A percentile compares a stretch with the other conserved stretches of the same genome.
phyloP scores from a whole-genome alignment of 1,140 invertebrate species.

The Spodoptera litura region DNA sequence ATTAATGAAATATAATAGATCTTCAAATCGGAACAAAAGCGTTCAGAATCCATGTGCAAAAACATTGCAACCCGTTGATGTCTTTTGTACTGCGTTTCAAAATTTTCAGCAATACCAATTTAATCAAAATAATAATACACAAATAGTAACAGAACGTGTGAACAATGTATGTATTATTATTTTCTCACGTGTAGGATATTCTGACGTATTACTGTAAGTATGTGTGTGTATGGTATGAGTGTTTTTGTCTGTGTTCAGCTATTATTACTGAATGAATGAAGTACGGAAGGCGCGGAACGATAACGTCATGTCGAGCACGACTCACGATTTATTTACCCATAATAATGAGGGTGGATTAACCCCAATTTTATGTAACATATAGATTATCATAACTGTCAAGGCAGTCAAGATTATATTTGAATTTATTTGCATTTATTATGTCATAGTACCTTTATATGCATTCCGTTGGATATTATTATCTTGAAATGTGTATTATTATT shows the following conservation, averaged over 20 bases:
- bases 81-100: slow-evolving; percentile 57
- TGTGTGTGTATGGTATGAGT: neutral
- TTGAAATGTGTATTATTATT: neutral
- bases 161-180: slow-evolving; percentile 34
- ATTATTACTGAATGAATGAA: slow-evolving; percentile 51
- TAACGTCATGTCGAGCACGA: slow-evolving; percentile 45
- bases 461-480: neutral
- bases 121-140: neutral
- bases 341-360: slow-evolving; percentile 33
- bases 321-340: slow-evolving; percentile 4
- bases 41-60: no score
- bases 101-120: neutral
- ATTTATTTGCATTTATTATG: slow-evolving; percentile 14
- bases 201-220: neutral
- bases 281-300: slow-evolving; percentile 40
- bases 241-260: slow-evolving; percentile 30
- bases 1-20: no score
- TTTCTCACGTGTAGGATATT: slow-evolving; percentile 34
- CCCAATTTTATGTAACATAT: slow-evolving; percentile 25
- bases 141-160: slow-evolving; percentile 28
- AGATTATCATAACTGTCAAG: slow-evolving; percentile 14
- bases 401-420: slow-evolving; percentile 5
- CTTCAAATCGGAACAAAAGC: no score
- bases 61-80: slow-evolving; percentile 60
- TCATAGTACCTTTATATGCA: neutral